Evolutionary conservation across 1,140 invertebrate genomes (phyloP), one percentile per base, ranked within the genome.

Genomic region (Pachyrhynchus sulphureomaculatus): DNA sequence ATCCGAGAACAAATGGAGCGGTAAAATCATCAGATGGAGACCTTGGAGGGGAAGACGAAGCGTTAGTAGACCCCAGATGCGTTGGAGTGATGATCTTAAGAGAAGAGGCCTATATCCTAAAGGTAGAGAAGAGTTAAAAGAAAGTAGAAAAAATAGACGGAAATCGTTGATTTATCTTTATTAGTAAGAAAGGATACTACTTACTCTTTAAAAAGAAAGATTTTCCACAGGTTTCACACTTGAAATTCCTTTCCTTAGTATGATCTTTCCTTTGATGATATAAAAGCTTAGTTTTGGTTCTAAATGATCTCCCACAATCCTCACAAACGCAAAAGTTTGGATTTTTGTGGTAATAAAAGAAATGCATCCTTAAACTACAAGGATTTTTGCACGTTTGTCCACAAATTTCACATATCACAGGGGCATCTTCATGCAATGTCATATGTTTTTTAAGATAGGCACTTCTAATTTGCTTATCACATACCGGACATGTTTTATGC

Each of bases 221-320:
- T 55, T 72, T 72, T 2, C 68, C 66, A 42, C 68, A 67, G 21
- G 66, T 66, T 52, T 67, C 55, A 44, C 68, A 70, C 56, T 61
- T 68, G 47, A 44, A 62, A 45, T 68, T 66, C 48, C 57, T 62
- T 48, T 56, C 62, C 49, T 67, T 67, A 13, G 59, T 64, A 59
- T 72, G 70, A 41, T 57, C 68, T 24, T 72, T 72, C 8, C 61
- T 65, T 8, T 66, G 51, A 37, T 72, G 70, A 17, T 59, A 42
- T 9, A 60, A 32, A 29, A 65, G 58, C 13, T 66, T 67, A 34
- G 68, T 60, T 51, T 66, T 72, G 12, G 53, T 64, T 33, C 58
- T 41, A 45, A 67, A 72, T 29, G 52, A 45, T 49, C 58, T 64
- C 6, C 60, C 59, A 54, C 70, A 72, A 36, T 66, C 55, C 44